Evolutionary conservation across 2,888 invertebrate species (phyloP), one percentile per base, ranked within the genome.

Genomic region (Chamaedrilus cognettii): DNA sequence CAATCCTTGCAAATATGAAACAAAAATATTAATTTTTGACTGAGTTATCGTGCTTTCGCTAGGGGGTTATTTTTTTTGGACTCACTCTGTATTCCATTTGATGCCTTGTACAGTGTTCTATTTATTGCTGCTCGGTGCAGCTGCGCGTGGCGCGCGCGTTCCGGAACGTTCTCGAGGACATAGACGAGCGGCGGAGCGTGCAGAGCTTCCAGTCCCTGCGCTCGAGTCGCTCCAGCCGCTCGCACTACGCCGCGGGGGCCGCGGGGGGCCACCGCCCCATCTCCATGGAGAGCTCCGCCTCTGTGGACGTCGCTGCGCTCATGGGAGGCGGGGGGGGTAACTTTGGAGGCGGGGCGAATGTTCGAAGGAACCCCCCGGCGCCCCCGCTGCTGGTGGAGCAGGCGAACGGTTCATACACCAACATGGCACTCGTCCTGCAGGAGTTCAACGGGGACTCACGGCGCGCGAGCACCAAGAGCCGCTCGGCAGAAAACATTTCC

Each of bases 61-160:
- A n/a, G n/a, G n/a, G n/a, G n/a, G n/a, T n/a, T n/a, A n/a, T n/a
- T n/a, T n/a, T n/a, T n/a, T n/a, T n/a, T n/a, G n/a, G n/a, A n/a
- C n/a, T n/a, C n/a, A n/a, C n/a, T n/a, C n/a, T n/a, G n/a, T 55
- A n/a, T n/a, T 55, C 26, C 11, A n/a, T n/a, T n/a, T n/a, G n/a
- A n/a, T n/a, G n/a, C n/a, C n/a, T n/a, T n/a, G 26, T 31, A 7
- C 32, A 32, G 7, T 59, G 26, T 32, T 11, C 7, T 31, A 15
- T 19, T 19, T 11, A 49, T 49, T 56, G 64, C 66, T 50, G n/a
- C n/a, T n/a, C n/a, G n/a, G n/a, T 93, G 89, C 96, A 98, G 98
- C 92, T 98, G 88, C 94, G 98, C 88, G 98, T 99, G 88, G 96
- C 99, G 88, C 94, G 96, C 89, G 98, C 98, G 86, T 99, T 98